phyloP scores from a whole-genome alignment of 1,140 invertebrate genomes.

The Aporrectodea caliginosa region DNA sequence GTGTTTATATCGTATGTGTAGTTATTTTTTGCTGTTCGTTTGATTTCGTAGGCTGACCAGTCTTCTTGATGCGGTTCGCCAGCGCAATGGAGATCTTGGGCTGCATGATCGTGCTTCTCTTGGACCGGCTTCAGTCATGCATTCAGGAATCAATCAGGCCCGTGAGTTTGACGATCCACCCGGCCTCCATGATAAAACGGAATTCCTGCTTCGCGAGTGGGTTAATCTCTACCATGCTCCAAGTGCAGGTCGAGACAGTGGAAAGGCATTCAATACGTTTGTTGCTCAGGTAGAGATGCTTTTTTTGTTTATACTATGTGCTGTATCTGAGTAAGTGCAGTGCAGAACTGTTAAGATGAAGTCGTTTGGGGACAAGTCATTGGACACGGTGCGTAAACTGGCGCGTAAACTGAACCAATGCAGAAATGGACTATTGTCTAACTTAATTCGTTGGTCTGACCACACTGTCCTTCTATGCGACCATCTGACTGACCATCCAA shows the following conservation, averaged over 20 bases:
- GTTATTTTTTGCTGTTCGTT: too few species aligned
- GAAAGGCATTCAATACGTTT: constrained; percentile 89
- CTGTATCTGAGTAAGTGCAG: too few species aligned
- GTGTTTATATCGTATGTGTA: too few species aligned
- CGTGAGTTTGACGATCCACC: constrained; percentile 90
- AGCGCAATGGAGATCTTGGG: constrained; percentile 40
- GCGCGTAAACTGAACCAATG: too few species aligned
- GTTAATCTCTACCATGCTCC: constrained; percentile 81
- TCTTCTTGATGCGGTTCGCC: constrained; percentile 45
- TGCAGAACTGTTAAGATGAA: too few species aligned
- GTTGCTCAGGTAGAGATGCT: constrained; percentile 80
- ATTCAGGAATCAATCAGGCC: constrained; percentile 79
- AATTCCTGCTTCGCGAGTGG: constrained; percentile 91
- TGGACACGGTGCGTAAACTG: too few species aligned
- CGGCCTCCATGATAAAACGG: constrained; percentile 90
- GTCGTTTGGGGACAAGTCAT: too few species aligned
- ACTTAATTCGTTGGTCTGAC: too few species aligned
- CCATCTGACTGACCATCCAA: too few species aligned
- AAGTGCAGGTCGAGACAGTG: constrained; percentile 74
- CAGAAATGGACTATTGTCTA: too few species aligned
- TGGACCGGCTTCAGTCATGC: constrained; percentile 76
- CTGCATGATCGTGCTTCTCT: constrained; percentile 41
- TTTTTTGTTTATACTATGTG: too few species aligned
- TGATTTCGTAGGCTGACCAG: constrained; percentile 50
- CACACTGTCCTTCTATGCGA: too few species aligned